Base-by-base conservation (phyloP, 2,797 vertebrate genomes). In the Danio kyathit region DNA sequence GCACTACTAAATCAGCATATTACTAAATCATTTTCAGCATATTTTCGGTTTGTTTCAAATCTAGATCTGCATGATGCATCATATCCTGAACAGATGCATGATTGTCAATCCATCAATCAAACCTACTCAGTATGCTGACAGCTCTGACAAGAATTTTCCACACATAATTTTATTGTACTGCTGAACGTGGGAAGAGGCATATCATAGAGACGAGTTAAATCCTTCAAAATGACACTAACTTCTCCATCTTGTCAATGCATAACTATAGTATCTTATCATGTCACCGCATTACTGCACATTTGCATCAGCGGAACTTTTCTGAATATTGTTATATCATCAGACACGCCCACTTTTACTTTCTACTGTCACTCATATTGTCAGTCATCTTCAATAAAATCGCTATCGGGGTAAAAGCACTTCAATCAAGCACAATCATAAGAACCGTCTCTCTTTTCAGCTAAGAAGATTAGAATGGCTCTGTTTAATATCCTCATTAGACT, bases 401-500 rank as follows among this genome's bases (percentile, higher is more conserved):
- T 43, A 16, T 64, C 61, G 64, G 61, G 14, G 40, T 64, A 40
- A 17, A 44, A 64, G 40, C 63, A 48, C 12, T 48, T 21, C 29
- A n/a, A n/a, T n/a, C n/a, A n/a, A n/a, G n/a, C n/a, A n/a, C n/a
- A 57, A 7, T 19, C 52, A 16, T 38, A 41, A 14, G 51, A 51
- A 61, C 16, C 21, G 10, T 63, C 10, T 40, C 19, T 40, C 16
- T 76, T 51, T 44, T n/a, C 16, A 56, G 8, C 8, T 52, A 44
- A 29, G 17, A 54, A 54, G 2, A 54, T 44, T 52, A 17, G 38
- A 70, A 51, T 14, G 41, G 4, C 17, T 43, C 5, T 21, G 12
- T 65, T 63, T 64, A 74, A 40, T 57, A 52, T 66, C 14, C 13
- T 11, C 38, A 66, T 38, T 66, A 66, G 9, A 46, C 16, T 10